These are phyloP conservation scores for Aulostomus chinensis DNA, from an alignment of 2,797 vertebrate species.

Conservation along the genomic window DNA sequence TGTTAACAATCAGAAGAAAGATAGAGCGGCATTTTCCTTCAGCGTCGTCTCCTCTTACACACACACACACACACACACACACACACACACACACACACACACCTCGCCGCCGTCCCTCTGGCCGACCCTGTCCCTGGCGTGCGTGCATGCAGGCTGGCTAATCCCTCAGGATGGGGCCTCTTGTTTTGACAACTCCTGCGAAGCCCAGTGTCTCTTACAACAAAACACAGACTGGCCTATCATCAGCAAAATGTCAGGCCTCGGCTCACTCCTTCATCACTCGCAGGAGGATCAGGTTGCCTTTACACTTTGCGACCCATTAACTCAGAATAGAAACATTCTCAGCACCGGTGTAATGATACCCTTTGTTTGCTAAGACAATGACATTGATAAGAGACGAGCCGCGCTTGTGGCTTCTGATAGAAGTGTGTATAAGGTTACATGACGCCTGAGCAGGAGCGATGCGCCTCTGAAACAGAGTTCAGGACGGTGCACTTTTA, in stretches of 20 bases:
- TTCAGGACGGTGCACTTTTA: conserved; percentile 44
- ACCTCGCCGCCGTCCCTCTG: conserved; percentile 17
- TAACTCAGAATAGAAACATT: conserved; percentile 81
- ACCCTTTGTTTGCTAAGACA: conserved; percentile 78
- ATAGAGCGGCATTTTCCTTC: conserved; percentile 1
- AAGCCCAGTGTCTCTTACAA: conserved; percentile 80
- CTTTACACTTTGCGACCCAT: conserved; percentile 70
- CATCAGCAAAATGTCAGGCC: conserved; percentile 71
- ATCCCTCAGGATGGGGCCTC: conserved; percentile 69
- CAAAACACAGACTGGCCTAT: conserved; percentile 74
- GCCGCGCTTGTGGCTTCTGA: conserved; percentile 52
- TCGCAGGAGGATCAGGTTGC: conserved; percentile 76
- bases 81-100: conserved; percentile 1
- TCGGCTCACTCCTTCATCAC: conserved; percentile 55
- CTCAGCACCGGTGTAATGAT: conserved; percentile 70
- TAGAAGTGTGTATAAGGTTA: conserved; percentile 68
- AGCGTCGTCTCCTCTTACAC: conserved; percentile 15
- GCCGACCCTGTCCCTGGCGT: conserved; percentile 44
- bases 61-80: conserved; percentile 10
- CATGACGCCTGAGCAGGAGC: conserved; percentile 35
- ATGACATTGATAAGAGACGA: conserved; percentile 72
- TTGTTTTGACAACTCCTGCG: conserved; percentile 81
- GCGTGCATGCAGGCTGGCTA: conserved; percentile 56
- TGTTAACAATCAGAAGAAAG: conserved; percentile 1
- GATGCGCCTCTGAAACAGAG: conserved; percentile 46